Percentiles rank a stretch among this genome's conserved stretches.
Evolutionary conservation across 2,888 invertebrate species (phyloP).

Genomic region (Resseliella maxima): DNA sequence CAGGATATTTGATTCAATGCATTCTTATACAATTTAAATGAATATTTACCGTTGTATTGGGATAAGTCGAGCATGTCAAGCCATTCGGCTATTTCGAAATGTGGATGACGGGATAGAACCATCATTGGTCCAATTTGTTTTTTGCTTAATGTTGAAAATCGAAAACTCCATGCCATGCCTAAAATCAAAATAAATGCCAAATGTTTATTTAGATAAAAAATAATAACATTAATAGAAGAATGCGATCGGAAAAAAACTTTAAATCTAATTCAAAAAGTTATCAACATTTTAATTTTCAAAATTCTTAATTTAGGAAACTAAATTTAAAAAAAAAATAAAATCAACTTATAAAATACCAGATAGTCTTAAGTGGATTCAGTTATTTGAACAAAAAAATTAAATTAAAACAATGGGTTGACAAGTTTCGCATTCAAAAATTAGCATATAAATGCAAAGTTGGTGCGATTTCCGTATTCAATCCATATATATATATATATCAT

Average conservation of each 20-base stretch:
- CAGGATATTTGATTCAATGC: constrained; percentile 61
- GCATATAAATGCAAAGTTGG: constrained; percentile 1
- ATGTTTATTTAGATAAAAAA: too few relatives aligned
- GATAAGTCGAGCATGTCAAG: constrained; percentile 72
- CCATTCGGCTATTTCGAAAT: constrained; percentile 72
- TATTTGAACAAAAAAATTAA: too few relatives aligned
- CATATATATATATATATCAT: neutral
- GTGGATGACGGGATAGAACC: constrained; percentile 65
- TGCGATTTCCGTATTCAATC: neutral
- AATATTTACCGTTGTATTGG: constrained; percentile 69
- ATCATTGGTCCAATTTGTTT: constrained; percentile 62
- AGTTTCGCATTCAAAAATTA: constrained; percentile 17
- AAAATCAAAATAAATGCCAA: too few relatives aligned
- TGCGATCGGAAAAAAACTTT: too few relatives aligned
- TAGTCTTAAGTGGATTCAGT: too few relatives aligned
- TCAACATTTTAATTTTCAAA: too few relatives aligned
- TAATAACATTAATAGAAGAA: too few relatives aligned
- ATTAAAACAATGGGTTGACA: neutral
- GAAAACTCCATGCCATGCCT: constrained; percentile 69
- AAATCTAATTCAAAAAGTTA: too few relatives aligned
- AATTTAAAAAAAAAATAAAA: too few relatives aligned
- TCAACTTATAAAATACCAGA: too few relatives aligned
- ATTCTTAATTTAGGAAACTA: too few relatives aligned
- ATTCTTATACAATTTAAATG: constrained; percentile 62
- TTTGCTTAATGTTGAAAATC: constrained; percentile 64